Base-by-base conservation (phyloP, 2,113 vertebrate genomes). In the Ochotona curzoniae region DNA sequence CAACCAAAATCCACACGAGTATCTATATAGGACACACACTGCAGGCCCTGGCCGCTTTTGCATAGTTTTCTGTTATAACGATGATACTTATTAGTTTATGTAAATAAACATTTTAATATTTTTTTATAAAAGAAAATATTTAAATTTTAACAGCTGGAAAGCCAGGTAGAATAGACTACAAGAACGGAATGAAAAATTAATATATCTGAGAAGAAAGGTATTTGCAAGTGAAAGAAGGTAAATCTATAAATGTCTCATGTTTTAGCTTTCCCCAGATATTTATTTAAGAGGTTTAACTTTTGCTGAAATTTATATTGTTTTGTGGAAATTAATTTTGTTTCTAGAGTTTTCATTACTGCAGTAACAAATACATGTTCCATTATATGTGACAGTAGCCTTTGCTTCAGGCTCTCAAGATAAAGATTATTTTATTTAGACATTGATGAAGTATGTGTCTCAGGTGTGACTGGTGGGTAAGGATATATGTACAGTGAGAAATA, bases 401-500 rank as follows among this genome's bases (percentile, higher is more conserved):
- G 76, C 14, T 82, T 87, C 73, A 93, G 66, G 64, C 8, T n/a
- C 63, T 80, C 81, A 84, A 82, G 13, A 75, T 17, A 49, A 90
- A 76, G 67, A 49, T 0, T 64, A 3, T 49, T 79, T 38, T 12
- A 8, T 38, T 32, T 60, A 71, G 90, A 79, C 12, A 4, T 63
- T 80, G 9, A 4, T 78, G 35, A 10, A 78, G 30, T 60, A 57
- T 51, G 32, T 61, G 26, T 89, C 17, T n/a, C 13, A 57, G 6
- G 7, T 82, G 20, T 35, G 64, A 18, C 3, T 20, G 14, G 12
- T 12, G 1, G n/a, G 38, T 9, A 63, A 7, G 13, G 30, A 78
- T 47, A 38, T n/a, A 60, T 14, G 8, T 51, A 63, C 28, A 32
- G 5, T 17, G 83, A 61, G 21, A 67, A 54, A 10, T 51, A 28